Evolutionary conservation across 2,113 vertebrate genomes (phyloP), one percentile per base, ranked within the genome.

Genomic region (Arvicanthis niloticus): DNA sequence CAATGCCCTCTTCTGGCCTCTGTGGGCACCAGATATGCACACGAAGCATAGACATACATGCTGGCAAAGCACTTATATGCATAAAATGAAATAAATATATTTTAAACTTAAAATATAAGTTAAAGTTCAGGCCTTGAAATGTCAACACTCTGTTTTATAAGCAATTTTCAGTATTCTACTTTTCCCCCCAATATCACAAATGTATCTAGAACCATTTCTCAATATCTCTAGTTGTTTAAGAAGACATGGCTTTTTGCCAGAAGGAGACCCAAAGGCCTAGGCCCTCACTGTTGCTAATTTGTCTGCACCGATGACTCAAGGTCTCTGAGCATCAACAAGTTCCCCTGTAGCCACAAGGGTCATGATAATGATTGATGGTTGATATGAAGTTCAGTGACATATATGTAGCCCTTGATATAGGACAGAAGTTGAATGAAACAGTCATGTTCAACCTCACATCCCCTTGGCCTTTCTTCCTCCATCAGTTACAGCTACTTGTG

Each of bases 141-240:
- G 92, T 93, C 60, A 90, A 21, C 81, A 8, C 34, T 22, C 16
- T 77, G 11, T 77, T 89, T 94, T 93, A 62, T 80, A 22, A 92
- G 21, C 37, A 12, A 11, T 73, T 67, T 73, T 95, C 17, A 68
- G 4, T 80, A 51, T 73, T 86, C 12, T 56, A 31, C 62, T 88
- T 90, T 93, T 90, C 31, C 89, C 40, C 42, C 62, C 19, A 48
- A 11, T 51, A 51, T 56, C 92, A 6, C 26, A 58, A 51, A 24
- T 92, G n/a, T 77, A 87, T 62, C 34, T 92, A 65, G 37, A 90
- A 65, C 51, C 22, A 72, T 91, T 95, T 88, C 48, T 91, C 4
- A 70, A 26, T 12, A 53, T 60, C 53, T 87, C 94, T 94, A 34
- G 42, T 94, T 93, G 26, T 75, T 68, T 26, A 42, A 89, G 4